These are phyloP conservation scores for Epinephelus awoara DNA, from an alignment of 2,797 vertebrate genomes.

Conservation along the genomic window DNA sequence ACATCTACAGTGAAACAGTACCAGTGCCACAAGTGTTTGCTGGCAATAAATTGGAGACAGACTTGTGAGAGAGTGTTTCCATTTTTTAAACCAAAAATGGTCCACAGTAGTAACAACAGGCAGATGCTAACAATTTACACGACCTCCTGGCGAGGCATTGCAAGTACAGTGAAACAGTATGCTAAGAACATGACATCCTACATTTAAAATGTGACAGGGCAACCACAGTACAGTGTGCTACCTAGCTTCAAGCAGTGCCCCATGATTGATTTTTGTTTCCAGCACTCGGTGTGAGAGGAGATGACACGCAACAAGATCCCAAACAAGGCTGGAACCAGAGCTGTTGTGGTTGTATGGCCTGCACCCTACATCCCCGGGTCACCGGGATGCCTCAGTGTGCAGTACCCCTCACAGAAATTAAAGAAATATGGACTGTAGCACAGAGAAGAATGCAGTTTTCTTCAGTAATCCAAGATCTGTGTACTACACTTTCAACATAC, in stretches of 20 bases:
- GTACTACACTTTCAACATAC: neutral
- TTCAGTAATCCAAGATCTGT: neutral
- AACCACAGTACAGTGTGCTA: slow-evolving; percentile 7
- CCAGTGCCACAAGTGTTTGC: neutral
- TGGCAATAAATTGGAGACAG: slow-evolving; percentile 33
- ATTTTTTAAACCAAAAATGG: neutral
- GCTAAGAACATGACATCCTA: neutral
- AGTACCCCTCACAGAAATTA: slow-evolving; percentile 8
- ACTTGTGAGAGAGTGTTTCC: slow-evolving; percentile 14
- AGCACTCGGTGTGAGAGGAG: neutral
- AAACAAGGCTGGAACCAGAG: neutral
- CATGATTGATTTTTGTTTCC: neutral
- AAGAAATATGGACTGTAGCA: slow-evolving; percentile 2
- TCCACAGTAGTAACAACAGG: slow-evolving; percentile 18
- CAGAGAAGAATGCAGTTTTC: neutral
- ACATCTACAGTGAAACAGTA: neutral
- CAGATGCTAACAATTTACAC: slow-evolving; percentile 52
- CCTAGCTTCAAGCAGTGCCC: neutral
- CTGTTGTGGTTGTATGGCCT: neutral
- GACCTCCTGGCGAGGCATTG: neutral
- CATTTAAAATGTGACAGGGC: neutral
- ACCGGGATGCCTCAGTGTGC: neutral
- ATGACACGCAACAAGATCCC: neutral
- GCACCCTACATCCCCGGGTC: neutral
- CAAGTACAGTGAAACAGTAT: neutral